phyloP scores from a whole-genome alignment of 1,140 invertebrate species.

The Cyclina sinensis region DNA sequence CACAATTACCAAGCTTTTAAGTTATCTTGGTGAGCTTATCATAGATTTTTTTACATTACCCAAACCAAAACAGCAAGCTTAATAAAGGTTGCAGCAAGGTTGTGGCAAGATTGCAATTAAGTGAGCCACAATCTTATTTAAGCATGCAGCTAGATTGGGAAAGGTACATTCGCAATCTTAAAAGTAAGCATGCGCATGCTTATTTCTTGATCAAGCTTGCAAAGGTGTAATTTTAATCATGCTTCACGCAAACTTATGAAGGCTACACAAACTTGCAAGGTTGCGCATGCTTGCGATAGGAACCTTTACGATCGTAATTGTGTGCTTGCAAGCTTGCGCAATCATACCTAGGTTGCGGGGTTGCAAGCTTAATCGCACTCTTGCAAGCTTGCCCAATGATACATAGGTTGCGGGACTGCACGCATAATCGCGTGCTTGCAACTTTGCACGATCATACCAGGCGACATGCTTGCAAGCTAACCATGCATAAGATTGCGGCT shows the following conservation, averaged over 20 bases:
- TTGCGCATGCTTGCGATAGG: constrained; percentile 26
- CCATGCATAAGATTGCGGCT: constrained; percentile 14
- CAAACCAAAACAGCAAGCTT: constrained; percentile 28
- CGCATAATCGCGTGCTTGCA: constrained; percentile 30
- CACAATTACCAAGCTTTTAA: too few relatives aligned
- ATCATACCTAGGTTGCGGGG: constrained; percentile 16
- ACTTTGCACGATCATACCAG: constrained; percentile 33
- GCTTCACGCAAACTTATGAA: constrained; percentile 20
- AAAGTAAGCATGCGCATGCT: constrained; percentile 48
- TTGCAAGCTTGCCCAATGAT: constrained; percentile 45
- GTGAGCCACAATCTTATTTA: constrained; percentile 27
- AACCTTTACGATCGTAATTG: constrained; percentile 23
- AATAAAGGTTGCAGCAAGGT: constrained; percentile 24
- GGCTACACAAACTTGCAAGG: constrained; percentile 22
- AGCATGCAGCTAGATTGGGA: constrained; percentile 26
- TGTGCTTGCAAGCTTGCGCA: constrained; percentile 16
- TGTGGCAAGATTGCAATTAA: too few relatives aligned
- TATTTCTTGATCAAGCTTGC: constrained; percentile 43
- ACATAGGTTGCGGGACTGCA: constrained; percentile 24
- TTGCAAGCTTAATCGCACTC: constrained; percentile 20
- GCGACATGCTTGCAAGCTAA: constrained; percentile 29
- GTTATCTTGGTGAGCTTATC: too few relatives aligned
- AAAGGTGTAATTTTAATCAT: constrained; percentile 7
- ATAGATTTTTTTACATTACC: too few relatives aligned
- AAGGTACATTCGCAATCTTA: constrained; percentile 33